Percentiles rank a stretch among this genome's conserved stretches.
These are phyloP conservation scores for Tympanuchus pallidicinctus DNA, from an alignment of 2,113 vertebrate genomes.

Conservation along the genomic window DNA sequence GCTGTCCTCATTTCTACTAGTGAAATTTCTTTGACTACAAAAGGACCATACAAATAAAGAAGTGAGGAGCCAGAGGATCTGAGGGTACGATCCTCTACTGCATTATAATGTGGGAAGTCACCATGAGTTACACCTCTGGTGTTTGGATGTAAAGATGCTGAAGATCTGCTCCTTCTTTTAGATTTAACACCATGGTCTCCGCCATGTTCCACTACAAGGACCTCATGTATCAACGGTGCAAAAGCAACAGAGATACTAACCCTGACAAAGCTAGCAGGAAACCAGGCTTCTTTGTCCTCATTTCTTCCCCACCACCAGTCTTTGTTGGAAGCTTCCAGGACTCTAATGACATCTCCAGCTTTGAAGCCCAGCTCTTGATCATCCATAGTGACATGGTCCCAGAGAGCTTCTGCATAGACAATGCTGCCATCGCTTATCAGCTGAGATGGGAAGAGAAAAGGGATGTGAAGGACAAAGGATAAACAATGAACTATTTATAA, in stretches of 20 bases:
- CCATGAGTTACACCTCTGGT: neutral
- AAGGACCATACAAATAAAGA: neutral
- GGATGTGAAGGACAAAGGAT: neutral
- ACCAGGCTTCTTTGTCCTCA: constrained; percentile 92
- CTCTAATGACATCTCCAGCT: constrained; percentile 94
- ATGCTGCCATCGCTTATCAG: constrained; percentile 83
- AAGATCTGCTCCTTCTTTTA: neutral
- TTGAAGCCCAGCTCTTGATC: constrained; percentile 98
- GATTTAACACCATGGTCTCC: neutral
- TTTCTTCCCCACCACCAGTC: constrained; percentile 99
- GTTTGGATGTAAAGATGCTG: neutral
- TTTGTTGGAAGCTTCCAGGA: constrained; percentile 92
- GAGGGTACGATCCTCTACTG: neutral
- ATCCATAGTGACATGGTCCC: constrained; percentile 99
- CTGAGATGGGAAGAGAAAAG: constrained; percentile 56
- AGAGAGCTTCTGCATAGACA: constrained; percentile 94
- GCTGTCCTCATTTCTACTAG: neutral
- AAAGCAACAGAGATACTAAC: constrained; percentile 75
- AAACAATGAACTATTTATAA: neutral
- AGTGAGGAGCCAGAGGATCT: neutral
- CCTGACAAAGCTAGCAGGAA: constrained; percentile 96
- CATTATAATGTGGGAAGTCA: neutral
- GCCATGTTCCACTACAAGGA: neutral
- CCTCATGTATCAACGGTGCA: neutral
- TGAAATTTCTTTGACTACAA: neutral